Conservation (phyloP, 2,888 invertebrate genomes). For the Yponomeuta plumbellus region DNA sequence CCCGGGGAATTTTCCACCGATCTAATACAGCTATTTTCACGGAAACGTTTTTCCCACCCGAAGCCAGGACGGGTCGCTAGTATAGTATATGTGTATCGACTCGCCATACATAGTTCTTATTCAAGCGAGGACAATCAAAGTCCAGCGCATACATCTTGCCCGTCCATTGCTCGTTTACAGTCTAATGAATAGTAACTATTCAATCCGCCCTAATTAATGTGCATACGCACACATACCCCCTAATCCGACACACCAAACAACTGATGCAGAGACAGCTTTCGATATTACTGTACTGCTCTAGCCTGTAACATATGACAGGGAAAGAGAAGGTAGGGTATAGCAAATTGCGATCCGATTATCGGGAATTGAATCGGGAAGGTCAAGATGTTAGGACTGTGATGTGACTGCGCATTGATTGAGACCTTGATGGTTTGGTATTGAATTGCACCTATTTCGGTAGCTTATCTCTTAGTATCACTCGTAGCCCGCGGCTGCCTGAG, state of each 20-base stretch:
- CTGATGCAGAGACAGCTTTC: background rate
- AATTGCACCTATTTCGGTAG: background rate
- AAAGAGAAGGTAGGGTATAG: background rate
- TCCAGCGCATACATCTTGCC: background rate
- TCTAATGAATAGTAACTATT: slow-evolving; percentile 2
- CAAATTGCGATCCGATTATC: no score
- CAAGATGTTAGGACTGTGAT: background rate
- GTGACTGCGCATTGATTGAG: background rate
- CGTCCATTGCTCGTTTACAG: background rate
- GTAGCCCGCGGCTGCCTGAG: no score
- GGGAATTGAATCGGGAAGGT: background rate
- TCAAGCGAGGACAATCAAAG: background rate
- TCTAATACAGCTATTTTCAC: no score
- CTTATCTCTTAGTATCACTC: background rate
- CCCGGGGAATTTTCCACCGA: no score
- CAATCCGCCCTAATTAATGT: background rate
- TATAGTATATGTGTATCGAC: no score
- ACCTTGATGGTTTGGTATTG: background rate
- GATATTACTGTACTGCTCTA: background rate
- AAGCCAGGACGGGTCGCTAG: no score
- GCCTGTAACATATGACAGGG: background rate
- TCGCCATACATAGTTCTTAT: background rate
- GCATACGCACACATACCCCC: background rate
- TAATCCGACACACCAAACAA: background rate
- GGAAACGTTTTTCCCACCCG: no score